Percentiles rank a stretch among this genome's conserved stretches.
Evolutionary conservation across 2,113 vertebrate species (phyloP).

Genomic region (Scomber japonicus): DNA sequence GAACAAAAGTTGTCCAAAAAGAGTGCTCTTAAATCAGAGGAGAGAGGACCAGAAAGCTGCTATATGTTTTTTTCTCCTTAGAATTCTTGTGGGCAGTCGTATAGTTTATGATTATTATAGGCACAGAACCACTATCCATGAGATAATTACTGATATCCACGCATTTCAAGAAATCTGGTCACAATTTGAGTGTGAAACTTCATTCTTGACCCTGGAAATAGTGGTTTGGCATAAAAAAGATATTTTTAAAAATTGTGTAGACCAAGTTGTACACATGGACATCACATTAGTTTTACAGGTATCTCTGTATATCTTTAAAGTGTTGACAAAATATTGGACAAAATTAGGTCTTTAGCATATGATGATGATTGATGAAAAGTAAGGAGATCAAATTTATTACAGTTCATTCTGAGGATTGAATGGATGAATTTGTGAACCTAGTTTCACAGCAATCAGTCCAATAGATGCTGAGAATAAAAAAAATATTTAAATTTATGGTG

Average conservation of each 20-base stretch:
- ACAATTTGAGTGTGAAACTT: not conserved
- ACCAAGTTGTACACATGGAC: not conserved
- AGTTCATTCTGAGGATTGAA: too few relatives aligned
- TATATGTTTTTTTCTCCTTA: constrained; percentile 19
- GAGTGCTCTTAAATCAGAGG: constrained; percentile 45
- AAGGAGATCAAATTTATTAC: too few relatives aligned
- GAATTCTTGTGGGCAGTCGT: constrained; percentile 15
- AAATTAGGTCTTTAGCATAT: too few relatives aligned
- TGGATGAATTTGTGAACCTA: too few relatives aligned
- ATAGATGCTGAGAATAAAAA: too few relatives aligned
- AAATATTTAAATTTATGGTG: too few relatives aligned
- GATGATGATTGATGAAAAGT: too few relatives aligned
- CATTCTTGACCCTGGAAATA: not conserved
- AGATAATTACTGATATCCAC: constrained; percentile 10
- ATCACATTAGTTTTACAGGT: too few relatives aligned
- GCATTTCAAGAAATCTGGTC: constrained; percentile 16
- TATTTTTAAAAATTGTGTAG: not conserved
- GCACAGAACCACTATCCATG: constrained; percentile 2
- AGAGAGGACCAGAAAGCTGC: constrained; percentile 33
- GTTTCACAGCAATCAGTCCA: too few relatives aligned
- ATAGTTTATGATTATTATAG: constrained; percentile 30
- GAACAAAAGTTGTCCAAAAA: constrained; percentile 65
- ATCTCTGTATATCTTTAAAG: too few relatives aligned
- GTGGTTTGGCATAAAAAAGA: not conserved
- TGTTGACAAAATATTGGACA: too few relatives aligned